Evolutionary conservation across 2,113 vertebrate species (phyloP).

Genomic region (Hippolais icterina): DNA sequence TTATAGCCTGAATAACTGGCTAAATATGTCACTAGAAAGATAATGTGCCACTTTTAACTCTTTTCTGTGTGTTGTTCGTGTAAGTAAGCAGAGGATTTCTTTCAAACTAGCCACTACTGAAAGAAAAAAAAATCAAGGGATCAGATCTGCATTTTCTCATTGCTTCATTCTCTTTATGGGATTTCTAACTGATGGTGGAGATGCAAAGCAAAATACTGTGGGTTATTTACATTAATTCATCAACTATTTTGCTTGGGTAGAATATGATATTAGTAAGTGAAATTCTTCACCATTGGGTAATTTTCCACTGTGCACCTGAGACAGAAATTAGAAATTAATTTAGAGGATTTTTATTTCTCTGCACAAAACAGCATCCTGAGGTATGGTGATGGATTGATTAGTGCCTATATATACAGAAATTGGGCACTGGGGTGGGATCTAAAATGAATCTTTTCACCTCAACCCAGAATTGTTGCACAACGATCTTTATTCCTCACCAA

Average conservation of each 20-base stretch:
- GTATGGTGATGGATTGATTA: neutral
- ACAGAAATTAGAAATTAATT: neutral
- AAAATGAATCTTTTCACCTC: neutral
- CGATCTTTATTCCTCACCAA: neutral
- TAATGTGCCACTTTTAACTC: conserved; percentile 15
- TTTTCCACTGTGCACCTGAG: neutral
- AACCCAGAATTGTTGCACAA: neutral
- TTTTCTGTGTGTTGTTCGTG: neutral
- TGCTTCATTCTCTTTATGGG: neutral
- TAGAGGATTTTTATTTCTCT: neutral
- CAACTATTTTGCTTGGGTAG: neutral
- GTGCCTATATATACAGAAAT: neutral
- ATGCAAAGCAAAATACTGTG: neutral
- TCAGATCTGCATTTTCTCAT: neutral
- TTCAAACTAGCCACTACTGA: neutral
- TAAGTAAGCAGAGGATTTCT: neutral
- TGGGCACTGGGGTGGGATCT: neutral
- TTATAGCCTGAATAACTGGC: conserved; percentile 82
- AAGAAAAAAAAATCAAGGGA: neutral
- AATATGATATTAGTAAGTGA: neutral
- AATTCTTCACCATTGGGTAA: neutral
- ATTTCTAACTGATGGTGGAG: neutral
- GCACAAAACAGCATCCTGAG: neutral
- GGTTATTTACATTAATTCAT: neutral
- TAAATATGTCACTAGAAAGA: conserved; percentile 76